phyloP scores from a whole-genome alignment of 1,140 invertebrate genomes.

The Triops cancriformis region DNA sequence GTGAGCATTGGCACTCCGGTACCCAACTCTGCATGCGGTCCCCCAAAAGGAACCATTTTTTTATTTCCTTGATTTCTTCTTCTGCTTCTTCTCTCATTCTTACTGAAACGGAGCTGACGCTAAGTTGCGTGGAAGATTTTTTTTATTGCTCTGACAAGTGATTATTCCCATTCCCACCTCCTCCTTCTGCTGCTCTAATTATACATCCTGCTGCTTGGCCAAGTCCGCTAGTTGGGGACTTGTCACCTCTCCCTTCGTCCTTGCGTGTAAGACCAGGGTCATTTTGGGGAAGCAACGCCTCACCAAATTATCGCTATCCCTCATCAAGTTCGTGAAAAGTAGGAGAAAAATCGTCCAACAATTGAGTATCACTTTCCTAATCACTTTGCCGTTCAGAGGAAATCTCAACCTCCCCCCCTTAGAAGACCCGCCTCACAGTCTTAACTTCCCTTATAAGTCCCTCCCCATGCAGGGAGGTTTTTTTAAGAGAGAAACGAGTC shows the following conservation, averaged over 20 bases:
- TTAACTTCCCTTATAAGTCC: neutral
- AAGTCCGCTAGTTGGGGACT: no score
- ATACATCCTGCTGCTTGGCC: neutral
- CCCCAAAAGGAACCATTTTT: neutral
- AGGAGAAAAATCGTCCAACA: no score
- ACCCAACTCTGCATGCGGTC: neutral
- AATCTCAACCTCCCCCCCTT: no score
- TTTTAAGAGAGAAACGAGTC: neutral
- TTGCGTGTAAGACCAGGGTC: no score
- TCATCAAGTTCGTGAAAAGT: no score
- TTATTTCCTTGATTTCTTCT: no score
- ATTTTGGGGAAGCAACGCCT: no score
- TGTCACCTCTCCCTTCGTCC: no score
- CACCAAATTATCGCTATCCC: no score
- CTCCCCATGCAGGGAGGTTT: neutral
- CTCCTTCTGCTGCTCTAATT: neutral
- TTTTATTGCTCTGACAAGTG: constrained; percentile 1
- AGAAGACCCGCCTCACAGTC: no score
- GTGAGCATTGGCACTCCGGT: constrained; percentile 8
- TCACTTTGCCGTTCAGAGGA: no score
- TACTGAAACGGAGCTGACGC: neutral
- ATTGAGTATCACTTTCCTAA: no score
- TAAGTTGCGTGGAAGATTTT: neutral
- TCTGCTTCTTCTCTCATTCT: neutral
- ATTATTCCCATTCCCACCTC: neutral